Evolutionary conservation across 2,113 vertebrate genomes (phyloP).

Genomic region (Petrocephalus microphthalmus): DNA sequence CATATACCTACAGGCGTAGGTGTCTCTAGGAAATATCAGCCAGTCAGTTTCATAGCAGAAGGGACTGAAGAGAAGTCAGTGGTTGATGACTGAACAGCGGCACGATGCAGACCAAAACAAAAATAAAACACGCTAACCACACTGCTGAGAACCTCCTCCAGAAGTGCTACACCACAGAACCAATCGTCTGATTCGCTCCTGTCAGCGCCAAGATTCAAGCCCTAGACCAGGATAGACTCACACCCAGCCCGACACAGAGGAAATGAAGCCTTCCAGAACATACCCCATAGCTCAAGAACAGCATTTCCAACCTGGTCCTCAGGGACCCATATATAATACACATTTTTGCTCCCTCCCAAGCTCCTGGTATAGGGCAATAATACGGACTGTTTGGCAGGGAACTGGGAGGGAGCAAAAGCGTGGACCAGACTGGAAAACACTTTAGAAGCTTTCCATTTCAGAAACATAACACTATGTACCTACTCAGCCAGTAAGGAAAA

Average conservation of each 20-base stretch:
- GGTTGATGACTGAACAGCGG: neutral
- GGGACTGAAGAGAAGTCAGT: neutral
- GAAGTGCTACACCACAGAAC: neutral
- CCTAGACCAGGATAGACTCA: neutral
- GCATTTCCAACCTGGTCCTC: neutral
- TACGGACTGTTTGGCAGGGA: neutral
- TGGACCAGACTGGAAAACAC: neutral
- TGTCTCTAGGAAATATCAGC: neutral
- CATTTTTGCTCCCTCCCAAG: neutral
- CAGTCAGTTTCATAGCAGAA: neutral
- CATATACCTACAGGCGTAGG: neutral
- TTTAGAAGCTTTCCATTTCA: neutral
- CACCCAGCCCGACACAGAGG: neutral
- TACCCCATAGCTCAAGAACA: neutral
- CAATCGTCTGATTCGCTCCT: neutral
- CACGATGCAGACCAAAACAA: neutral
- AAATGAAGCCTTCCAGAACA: neutral
- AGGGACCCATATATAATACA: neutral
- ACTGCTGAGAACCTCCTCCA: neutral
- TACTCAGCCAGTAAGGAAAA: neutral
- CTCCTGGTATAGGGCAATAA: neutral
- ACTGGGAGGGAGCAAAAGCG: neutral
- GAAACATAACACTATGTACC: neutral
- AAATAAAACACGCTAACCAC: neutral
- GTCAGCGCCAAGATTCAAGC: neutral